Evolutionary conservation across 2,888 invertebrate species (phyloP), one percentile per base, ranked within the genome.

Genomic region (Tortricodes alternella): DNA sequence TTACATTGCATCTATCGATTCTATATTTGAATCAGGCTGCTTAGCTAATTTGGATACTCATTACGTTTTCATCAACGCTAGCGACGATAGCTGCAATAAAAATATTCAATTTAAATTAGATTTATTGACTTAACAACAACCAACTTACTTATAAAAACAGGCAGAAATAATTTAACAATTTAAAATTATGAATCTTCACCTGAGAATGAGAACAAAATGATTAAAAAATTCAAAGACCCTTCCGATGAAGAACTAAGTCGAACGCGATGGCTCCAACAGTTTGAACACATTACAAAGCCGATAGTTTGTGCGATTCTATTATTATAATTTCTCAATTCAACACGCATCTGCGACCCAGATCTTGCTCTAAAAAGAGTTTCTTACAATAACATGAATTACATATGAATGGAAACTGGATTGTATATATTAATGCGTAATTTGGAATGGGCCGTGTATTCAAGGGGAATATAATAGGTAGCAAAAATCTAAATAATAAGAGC

Each of bases 351-450:
- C 83, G 85, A 80, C 83, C 86, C 85, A 87, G 75, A 83, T 86
- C 75, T 74, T 80, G 77, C 74, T 80, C 79, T 70, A 75, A 83
- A 85, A 84, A 80, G 76, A 73, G 64, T 71, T 74, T 73, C 77
- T 83, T 76, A 84, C 80, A 85, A 87, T 82, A 82, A 86, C 83
- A 83, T 78, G 81, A 81, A 85, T 86, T 84, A 82, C 78, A 83
- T 83, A 83, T 89, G 87, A 89, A 89, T 87, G 74, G 80, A 85
- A 89, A 89, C 89, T 89, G 89, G 89, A 88, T 83, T 82, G 88
- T 78, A 88, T 89, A 79, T 75, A 85, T 89, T 85, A 89, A 89
- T 84, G 81, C 79, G 75, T 83, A 88, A 89, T 89, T 85, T 77
- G 81, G 83, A 82, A 80, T 80, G 83, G 85, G 80, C 87, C 89